Conservation (phyloP, 1,140 invertebrate genomes). For the Leptoteleia sp. region DNA sequence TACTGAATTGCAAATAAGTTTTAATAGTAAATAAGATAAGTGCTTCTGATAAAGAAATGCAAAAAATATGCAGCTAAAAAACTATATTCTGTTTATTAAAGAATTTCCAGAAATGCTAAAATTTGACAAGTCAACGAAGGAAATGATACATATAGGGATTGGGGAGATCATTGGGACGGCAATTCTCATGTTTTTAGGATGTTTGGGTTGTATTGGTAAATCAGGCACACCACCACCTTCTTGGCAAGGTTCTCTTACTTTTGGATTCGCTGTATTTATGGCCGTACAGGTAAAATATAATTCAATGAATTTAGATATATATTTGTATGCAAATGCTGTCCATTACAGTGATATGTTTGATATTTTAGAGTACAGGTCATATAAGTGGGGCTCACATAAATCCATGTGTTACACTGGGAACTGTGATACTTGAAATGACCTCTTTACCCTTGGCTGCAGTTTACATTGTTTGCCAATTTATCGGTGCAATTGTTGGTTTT, state of each 20-base stretch:
- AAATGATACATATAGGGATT: conserved; percentile 45
- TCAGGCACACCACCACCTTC: conserved; percentile 74
- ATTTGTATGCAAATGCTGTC: too few relatives aligned
- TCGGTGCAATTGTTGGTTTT: conserved; percentile 87
- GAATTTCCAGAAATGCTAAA: conserved; percentile 56
- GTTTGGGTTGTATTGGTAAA: conserved; percentile 84
- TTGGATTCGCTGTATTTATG: conserved; percentile 87
- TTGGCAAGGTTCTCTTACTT: conserved; percentile 84
- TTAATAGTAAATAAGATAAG: too few relatives aligned
- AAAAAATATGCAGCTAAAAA: too few relatives aligned
- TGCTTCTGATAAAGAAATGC: too few relatives aligned
- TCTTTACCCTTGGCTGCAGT: conserved; percentile 85
- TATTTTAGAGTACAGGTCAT: conserved; percentile 86
- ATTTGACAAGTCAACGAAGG: conserved; percentile 72
- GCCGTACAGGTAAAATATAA: conserved; percentile 82
- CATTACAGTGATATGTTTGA: too few relatives aligned
- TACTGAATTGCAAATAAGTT: too few relatives aligned
- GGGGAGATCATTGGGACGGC: conserved; percentile 88
- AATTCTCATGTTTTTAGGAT: conserved; percentile 88
- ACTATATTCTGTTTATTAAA: too few relatives aligned
- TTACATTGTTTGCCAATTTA: conserved; percentile 87
- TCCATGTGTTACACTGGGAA: conserved; percentile 88
- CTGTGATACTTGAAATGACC: conserved; percentile 85
- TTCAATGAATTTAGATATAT: too few relatives aligned
- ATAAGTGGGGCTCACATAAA: conserved; percentile 89